A percentile compares a stretch with the other conserved stretches of the same genome.
phyloP scores from a whole-genome alignment of 1,140 invertebrate species.

The Scylla paramamosain region DNA sequence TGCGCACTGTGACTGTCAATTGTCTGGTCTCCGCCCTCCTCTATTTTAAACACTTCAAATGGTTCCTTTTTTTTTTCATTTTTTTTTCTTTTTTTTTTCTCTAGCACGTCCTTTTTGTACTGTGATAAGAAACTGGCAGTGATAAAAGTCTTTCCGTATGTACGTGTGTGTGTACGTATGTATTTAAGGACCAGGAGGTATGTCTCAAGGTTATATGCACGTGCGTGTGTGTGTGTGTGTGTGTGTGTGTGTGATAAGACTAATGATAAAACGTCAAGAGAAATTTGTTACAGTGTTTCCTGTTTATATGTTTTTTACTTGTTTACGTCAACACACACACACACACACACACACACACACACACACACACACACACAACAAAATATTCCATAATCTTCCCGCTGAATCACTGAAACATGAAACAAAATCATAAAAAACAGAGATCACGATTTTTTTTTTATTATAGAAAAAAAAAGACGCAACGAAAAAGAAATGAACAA shows the following conservation, averaged over 20 bases:
- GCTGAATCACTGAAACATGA: too few relatives aligned
- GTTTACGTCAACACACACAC: not conserved
- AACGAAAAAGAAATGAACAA: too few relatives aligned
- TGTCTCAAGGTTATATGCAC: not conserved
- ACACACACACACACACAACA: not conserved
- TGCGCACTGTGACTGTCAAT: too few relatives aligned
- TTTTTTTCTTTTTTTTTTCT: too few relatives aligned
- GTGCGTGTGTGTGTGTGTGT: not conserved
- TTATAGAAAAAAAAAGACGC: too few relatives aligned
- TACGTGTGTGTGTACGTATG: not conserved
- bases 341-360: not conserved
- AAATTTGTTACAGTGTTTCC: too few relatives aligned
- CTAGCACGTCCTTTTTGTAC: too few relatives aligned
- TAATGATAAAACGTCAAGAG: too few relatives aligned
- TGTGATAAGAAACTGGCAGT: not conserved
- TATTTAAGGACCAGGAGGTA: not conserved
- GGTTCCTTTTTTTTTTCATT: not conserved
- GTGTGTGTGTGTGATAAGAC: not conserved
- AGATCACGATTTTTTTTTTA: too few relatives aligned
- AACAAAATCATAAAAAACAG: too few relatives aligned
- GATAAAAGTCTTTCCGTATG: not conserved
- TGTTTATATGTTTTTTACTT: not conserved
- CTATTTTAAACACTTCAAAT: not conserved
- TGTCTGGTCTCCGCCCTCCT: not conserved
- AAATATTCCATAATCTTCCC: too few relatives aligned